These are phyloP conservation scores for Nasonia vitripennis DNA, from an alignment of 1,140 invertebrate genomes.

Conservation along the genomic window DNA sequence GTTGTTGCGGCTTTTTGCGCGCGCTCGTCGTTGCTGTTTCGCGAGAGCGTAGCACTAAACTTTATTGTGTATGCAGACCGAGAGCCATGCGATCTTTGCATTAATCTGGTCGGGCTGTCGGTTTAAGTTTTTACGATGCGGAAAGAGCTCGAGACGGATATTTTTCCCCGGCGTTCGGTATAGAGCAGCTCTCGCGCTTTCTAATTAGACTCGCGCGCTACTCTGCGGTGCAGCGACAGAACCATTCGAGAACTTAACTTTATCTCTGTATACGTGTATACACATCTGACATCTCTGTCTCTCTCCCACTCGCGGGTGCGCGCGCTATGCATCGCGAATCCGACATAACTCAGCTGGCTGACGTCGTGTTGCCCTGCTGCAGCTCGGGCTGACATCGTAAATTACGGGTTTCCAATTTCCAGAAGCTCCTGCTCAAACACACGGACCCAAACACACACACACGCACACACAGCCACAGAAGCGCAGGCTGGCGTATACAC, in stretches of 20 bases:
- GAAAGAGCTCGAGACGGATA: neutral
- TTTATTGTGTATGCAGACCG: no score
- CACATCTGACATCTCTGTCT: neutral
- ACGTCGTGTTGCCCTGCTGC: slow-evolving; percentile 19
- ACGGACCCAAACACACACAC: neutral
- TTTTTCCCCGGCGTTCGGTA: neutral
- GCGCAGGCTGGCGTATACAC: neutral
- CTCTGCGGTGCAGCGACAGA: neutral
- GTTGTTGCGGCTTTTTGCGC: neutral
- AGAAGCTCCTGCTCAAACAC: slow-evolving; percentile 51
- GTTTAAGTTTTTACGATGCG: neutral
- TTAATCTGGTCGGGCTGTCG: neutral
- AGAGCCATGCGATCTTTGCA: no score
- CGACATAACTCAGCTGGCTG: slow-evolving; percentile 60
- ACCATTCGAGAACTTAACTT: neutral
- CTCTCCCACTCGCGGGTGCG: neutral
- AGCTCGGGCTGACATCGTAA: slow-evolving; percentile 57
- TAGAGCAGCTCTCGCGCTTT: slow-evolving; percentile 13
- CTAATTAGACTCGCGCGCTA: slow-evolving; percentile 27
- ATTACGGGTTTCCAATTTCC: slow-evolving; percentile 67
- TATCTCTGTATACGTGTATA: neutral
- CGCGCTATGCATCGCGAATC: slow-evolving; percentile 43
- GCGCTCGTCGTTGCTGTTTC: neutral
- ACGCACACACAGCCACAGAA: no score
- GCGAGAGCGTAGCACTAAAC: neutral